Evolutionary conservation across 2,888 invertebrate species (phyloP), one percentile per base, ranked within the genome.

Genomic region (Malthinus seriepunctatus): DNA sequence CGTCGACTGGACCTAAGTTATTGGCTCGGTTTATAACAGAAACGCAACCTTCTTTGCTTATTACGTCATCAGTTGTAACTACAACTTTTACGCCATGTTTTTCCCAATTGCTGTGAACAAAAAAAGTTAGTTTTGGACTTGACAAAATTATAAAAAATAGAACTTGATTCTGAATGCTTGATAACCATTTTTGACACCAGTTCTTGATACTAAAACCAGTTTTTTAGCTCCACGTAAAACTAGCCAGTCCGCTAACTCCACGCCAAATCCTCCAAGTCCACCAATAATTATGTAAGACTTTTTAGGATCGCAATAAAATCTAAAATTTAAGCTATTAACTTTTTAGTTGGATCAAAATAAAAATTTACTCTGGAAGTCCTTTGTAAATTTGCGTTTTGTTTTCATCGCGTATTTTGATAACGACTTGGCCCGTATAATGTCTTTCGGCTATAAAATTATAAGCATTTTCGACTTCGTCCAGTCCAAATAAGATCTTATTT

Each of bases 191-290:
- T 82, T 81, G 32, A 94, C 76, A 2, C 95, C 95, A 12, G 84
- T 84, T 55, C 94, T 85, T 0, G 94, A 93, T 0, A 89, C 91
- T 0, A 95, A 82, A 1, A 95, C 83, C 8, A 96, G 69, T 65
- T 89, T 88, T 65, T 81, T 84, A 0, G 89, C 93, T 0, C 94
- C 95, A 61, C 94, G 83, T 50, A 90, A 77, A 51, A 93, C 84
- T 69, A 96, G 80, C 93, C 93, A 95, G 69, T 93, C 89, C 0
- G 88, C 87, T 48, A 95, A 76, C 75, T 96, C 95, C 48, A 96
- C 80, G 3, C 95, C 96, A 71, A 96, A 93, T 0, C 95, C 95
- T 42, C 96, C 96, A 0, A 96, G 82, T 45, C 95, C 95, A 6
- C 90, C 90, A 1, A 88, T 81, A 4, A 90, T 83, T 0, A 90